Conservation (phyloP, 2,797 vertebrate species). For the Megalops cyprinoides region DNA sequence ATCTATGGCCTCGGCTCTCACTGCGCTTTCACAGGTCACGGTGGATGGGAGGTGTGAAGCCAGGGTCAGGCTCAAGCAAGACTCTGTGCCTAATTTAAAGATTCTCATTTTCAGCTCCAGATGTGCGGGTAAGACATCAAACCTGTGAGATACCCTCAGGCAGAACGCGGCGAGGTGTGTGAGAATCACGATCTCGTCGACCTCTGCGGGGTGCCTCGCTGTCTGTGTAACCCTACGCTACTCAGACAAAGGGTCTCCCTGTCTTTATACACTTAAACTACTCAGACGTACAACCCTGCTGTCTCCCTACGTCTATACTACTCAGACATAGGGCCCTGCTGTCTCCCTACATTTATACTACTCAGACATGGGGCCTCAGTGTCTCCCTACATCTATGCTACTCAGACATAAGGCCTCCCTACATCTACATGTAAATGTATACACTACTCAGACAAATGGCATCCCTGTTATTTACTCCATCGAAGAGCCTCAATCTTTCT, state of each 20-base stretch:
- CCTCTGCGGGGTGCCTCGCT: conserved; percentile 15
- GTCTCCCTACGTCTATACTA: not conserved
- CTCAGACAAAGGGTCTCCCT: not conserved
- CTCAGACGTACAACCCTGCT: not conserved
- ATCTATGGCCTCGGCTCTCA: conserved; percentile 49
- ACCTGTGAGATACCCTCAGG: conserved; percentile 81
- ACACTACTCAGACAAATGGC: not conserved
- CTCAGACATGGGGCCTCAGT: not conserved
- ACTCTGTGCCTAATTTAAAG: conserved; percentile 80
- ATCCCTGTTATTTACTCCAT: too few species aligned
- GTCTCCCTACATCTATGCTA: not conserved
- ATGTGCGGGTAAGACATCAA: conserved; percentile 75
- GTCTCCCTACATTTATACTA: conserved; percentile 69
- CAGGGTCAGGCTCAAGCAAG: conserved; percentile 76
- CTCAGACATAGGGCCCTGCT: conserved; percentile 54
- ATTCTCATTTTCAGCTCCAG: conserved; percentile 81
- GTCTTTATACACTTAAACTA: not conserved
- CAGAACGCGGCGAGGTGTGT: conserved; percentile 78
- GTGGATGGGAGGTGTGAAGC: conserved; percentile 73
- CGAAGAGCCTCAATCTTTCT: too few species aligned
- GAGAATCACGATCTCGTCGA: conserved; percentile 64
- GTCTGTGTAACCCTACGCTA: not conserved
- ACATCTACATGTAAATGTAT: too few species aligned
- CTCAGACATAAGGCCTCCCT: not conserved
- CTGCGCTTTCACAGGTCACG: conserved; percentile 67